Percentiles rank a stretch among this genome's conserved stretches.
Conservation (phyloP, 2,888 invertebrate genomes). For the Tetheella fluctuosa region DNA sequence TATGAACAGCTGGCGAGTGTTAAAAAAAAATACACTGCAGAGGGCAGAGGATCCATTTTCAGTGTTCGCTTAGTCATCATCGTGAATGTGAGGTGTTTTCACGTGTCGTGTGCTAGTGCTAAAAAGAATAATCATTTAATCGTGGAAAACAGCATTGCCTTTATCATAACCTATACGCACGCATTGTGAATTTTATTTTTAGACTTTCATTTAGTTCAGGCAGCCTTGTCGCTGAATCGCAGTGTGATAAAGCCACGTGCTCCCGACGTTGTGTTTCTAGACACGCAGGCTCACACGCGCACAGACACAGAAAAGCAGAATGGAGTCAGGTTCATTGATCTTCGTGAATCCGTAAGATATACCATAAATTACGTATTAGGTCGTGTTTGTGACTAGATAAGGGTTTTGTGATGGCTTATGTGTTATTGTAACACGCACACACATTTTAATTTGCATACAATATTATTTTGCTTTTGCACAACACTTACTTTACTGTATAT, state of each 20-base stretch:
- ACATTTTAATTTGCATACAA: conserved; percentile 33
- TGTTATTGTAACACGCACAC: conserved; percentile 41
- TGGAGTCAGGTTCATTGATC: conserved; percentile 68
- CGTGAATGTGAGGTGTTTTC: conserved; percentile 48
- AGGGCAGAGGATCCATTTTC: conserved; percentile 55
- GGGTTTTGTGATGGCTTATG: conserved; percentile 45
- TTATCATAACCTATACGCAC: conserved; percentile 73
- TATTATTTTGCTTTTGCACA: not conserved
- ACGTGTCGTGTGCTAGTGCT: conserved; percentile 57
- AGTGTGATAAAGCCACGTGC: conserved; percentile 69
- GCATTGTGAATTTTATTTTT: conserved; percentile 77
- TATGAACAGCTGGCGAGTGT: conserved; percentile 77
- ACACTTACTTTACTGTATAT: not conserved
- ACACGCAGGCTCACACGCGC: conserved; percentile 31
- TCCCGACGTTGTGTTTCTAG: conserved; percentile 46
- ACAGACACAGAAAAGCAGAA: conserved; percentile 45
- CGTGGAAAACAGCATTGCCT: conserved; percentile 48
- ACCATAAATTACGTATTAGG: conserved; percentile 41
- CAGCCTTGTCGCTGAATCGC: conserved; percentile 63
- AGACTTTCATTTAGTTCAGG: conserved; percentile 76
- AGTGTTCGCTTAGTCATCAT: conserved; percentile 62
- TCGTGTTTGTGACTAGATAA: conserved; percentile 53
- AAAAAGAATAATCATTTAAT: conserved; percentile 37
- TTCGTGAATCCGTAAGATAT: conserved; percentile 74
- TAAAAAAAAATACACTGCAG: conserved; percentile 56